Evolutionary conservation across 2,888 invertebrate genomes (phyloP).

Genomic region (Abrostola triplasia): DNA sequence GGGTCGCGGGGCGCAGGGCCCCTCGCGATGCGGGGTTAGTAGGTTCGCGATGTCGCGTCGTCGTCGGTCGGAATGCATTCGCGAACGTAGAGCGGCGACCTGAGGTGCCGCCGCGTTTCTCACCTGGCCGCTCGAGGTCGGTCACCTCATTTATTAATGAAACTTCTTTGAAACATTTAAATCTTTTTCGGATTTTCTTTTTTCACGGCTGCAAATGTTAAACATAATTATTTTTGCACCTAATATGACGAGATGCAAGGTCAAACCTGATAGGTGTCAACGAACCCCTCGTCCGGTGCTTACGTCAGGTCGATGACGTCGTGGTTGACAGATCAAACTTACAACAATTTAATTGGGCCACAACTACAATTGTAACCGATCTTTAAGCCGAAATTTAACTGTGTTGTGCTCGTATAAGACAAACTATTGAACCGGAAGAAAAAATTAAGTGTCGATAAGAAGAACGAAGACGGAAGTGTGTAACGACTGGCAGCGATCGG

Average conservation of each 20-base stretch:
- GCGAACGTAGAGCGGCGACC: constrained; percentile 87
- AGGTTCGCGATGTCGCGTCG: constrained; percentile 88
- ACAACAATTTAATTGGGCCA: constrained; percentile 37
- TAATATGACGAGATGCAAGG: constrained; percentile 82
- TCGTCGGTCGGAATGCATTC: constrained; percentile 88
- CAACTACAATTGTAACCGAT: constrained; percentile 23
- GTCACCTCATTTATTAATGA: constrained; percentile 74
- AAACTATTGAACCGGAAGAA: constrained; percentile 54
- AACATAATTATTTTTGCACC: constrained; percentile 75
- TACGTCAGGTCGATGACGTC: constrained; percentile 86
- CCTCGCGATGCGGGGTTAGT: constrained; percentile 87
- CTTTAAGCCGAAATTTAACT: constrained; percentile 47
- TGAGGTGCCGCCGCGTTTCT: constrained; percentile 84
- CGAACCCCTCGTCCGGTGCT: constrained; percentile 83
- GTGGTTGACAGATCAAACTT: constrained; percentile 71
- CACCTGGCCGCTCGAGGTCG: constrained; percentile 79
- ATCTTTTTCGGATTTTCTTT: constrained; percentile 49
- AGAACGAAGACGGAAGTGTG: constrained; percentile 84
- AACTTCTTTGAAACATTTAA: constrained; percentile 51
- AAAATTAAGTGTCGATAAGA: constrained; percentile 75
- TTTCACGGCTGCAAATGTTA: constrained; percentile 45
- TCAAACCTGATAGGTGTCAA: constrained; percentile 84
- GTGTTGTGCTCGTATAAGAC: constrained; percentile 57
- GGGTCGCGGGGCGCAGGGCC: constrained; percentile 86
- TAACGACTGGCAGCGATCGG: constrained; percentile 76